phyloP scores from a whole-genome alignment of 2,113 vertebrate species.

The Crotalus tigris region DNA sequence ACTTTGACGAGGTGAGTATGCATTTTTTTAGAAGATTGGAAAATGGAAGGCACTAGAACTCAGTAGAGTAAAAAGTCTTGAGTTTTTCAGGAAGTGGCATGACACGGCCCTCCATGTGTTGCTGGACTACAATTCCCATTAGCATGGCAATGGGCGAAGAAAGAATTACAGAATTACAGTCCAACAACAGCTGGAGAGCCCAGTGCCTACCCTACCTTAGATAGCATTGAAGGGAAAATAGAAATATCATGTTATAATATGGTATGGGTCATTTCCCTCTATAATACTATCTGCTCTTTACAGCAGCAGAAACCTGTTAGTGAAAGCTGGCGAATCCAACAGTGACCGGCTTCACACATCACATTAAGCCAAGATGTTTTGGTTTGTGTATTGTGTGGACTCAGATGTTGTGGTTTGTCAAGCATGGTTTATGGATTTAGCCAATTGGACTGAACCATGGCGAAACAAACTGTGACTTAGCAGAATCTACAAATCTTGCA shows the following conservation, averaged over 20 bases:
- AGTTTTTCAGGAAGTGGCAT: neutral
- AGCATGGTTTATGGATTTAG: neutral
- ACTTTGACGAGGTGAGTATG: constrained; percentile 87
- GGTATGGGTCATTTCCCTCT: neutral
- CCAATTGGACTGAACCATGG: neutral
- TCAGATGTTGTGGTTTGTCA: neutral
- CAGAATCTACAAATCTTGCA: neutral
- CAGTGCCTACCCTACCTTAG: no score
- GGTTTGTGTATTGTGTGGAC: neutral
- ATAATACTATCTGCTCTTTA: neutral
- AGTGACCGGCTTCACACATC: neutral
- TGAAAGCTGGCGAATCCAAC: neutral
- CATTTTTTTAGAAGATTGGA: neutral
- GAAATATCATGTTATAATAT: neutral
- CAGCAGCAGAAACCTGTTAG: neutral
- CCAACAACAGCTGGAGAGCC: neutral
- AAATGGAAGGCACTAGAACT: neutral
- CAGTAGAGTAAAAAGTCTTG: neutral
- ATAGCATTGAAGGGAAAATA: neutral
- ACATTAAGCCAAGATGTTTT: neutral
- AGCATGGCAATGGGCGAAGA: neutral
- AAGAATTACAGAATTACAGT: neutral
- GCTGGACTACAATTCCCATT: neutral
- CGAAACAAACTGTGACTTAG: neutral
- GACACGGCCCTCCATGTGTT: neutral